Conservation (phyloP, 2,888 invertebrate species). For the Ophion slaviceki region DNA sequence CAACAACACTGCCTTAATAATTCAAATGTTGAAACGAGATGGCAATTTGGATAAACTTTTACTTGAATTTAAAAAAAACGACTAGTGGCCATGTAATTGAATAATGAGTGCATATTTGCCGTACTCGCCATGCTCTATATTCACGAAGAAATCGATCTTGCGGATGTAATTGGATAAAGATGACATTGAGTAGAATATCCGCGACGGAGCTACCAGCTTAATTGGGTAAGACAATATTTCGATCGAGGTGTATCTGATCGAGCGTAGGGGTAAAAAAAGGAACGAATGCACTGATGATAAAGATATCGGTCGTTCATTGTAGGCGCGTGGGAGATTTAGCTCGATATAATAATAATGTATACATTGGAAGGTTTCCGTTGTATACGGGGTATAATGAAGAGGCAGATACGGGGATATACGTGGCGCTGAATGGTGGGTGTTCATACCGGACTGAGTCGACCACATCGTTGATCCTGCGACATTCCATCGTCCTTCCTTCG, state of each 20-base stretch:
- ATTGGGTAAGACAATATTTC: conserved; percentile 63
- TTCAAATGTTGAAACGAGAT: too few relatives aligned
- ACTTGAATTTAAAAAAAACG: too few relatives aligned
- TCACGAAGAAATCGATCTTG: neutral
- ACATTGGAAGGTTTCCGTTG: conserved; percentile 50
- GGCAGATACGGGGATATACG: conserved; percentile 32
- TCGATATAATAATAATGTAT: conserved; percentile 70
- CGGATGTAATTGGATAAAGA: neutral
- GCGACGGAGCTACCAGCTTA: neutral
- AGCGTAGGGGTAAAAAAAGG: conserved; percentile 30
- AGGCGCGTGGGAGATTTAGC: conserved; percentile 80
- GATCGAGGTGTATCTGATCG: conserved; percentile 69
- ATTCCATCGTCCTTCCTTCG: conserved; percentile 61
- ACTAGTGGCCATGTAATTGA: too few relatives aligned
- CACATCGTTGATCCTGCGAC: conserved; percentile 61
- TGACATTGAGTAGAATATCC: neutral
- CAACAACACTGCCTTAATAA: too few relatives aligned
- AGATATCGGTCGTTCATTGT: conserved; percentile 77
- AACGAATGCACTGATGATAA: conserved; percentile 75
- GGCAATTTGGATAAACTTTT: too few relatives aligned
- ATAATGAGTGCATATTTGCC: too few relatives aligned
- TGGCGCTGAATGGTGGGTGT: conserved; percentile 75
- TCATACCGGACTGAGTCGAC: conserved; percentile 73
- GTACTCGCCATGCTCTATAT: neutral
- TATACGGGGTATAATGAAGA: conserved; percentile 37